Evolutionary conservation across 1,140 invertebrate genomes (phyloP).

Genomic region (Tyrophagus putrescentiae): DNA sequence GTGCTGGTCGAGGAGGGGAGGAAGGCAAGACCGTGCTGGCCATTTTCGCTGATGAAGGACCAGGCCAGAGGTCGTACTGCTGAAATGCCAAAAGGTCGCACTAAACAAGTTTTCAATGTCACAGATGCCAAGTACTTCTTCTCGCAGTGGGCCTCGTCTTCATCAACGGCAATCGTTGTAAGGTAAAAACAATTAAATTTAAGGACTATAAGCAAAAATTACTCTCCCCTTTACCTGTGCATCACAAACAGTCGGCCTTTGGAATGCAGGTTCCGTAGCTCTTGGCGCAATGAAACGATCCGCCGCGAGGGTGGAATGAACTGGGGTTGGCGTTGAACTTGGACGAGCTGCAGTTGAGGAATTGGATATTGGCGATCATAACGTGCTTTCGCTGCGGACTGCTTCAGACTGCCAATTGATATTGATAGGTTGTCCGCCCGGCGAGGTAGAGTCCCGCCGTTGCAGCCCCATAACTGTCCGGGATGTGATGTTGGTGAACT

Average conservation of each 20-base stretch:
- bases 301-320: not conserved
- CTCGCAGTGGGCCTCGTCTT: not conserved
- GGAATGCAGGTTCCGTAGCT: not conserved
- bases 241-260: not conserved
- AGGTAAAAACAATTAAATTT: too few species aligned
- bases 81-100: not conserved
- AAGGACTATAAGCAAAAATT: too few species aligned
- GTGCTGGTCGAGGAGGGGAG: not conserved
- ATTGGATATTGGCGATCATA: not conserved
- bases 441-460: not conserved
- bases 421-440: not conserved
- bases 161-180: not conserved
- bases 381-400: not conserved
- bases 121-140: constrained; percentile 4
- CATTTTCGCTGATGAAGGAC: not conserved
- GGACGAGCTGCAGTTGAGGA: not conserved
- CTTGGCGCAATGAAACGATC: not conserved
- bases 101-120: not conserved
- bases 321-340: not conserved
- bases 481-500: not conserved
- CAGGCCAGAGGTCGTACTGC: not conserved
- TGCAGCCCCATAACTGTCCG: not conserved
- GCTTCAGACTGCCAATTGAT: not conserved
- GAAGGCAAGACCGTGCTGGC: not conserved
- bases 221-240: too few species aligned